Evolutionary conservation across 2,888 invertebrate species (phyloP), one percentile per base, ranked within the genome.

Genomic region (Drosophila cognata): DNA sequence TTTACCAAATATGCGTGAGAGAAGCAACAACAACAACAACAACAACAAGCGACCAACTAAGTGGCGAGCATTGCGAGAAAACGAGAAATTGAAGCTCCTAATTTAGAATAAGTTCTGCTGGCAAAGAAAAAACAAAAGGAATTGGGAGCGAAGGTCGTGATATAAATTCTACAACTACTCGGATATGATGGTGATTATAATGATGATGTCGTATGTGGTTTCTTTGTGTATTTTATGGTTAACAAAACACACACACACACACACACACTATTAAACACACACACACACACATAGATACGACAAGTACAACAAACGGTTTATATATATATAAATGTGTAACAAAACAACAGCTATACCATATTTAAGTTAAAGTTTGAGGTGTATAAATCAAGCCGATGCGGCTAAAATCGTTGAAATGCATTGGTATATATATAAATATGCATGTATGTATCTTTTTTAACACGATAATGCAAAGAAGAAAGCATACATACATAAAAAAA

Each of bases 1-100:
- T 94, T 95, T 76, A 92, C 94, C 29, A 90, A 90, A 57, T 89
- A 76, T 21, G 87, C 87, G 87, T 90, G 87, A 88, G 68, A 72
- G 58, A 61, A 38, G 52, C n/a, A 56, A 52, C 21, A 36, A 52
- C 29, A 64, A 50, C 21, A 52, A 61, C 29, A 55, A 52, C 51
- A 53, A 8, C 38, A 38, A 31, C 56, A 56, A 29, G 35, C 46
- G 77, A 70, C 66, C 58, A 74, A 82, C 59, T 68, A 65, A 70
- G 50, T 56, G 43, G 35, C 64, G 25, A 56, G 29, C 56, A 36
- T 35, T 57, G 31, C 46, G 21, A 46, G 51, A 33, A 56, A 41
- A 29, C 43, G 51, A 13, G 18, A 51, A 55, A 55, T 28, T 48
- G 11, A n/a, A 51, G 41, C 58, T 50, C 33, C 51, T 50, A 50